Evolutionary conservation across 2,888 invertebrate species (phyloP).

Genomic region (Minunthozetes semirufus): DNA sequence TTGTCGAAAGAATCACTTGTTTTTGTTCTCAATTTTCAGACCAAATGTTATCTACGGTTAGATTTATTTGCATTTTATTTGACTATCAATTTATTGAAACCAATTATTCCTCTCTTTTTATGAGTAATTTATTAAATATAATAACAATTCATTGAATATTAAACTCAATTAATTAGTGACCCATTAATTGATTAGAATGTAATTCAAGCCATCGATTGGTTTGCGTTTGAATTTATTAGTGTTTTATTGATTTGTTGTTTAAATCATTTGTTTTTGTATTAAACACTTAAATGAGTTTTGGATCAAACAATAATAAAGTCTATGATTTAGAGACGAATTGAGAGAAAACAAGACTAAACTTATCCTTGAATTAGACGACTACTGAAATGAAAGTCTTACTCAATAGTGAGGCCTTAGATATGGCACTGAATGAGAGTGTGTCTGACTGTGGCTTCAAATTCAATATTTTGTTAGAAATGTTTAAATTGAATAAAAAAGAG

Average conservation of each 20-base stretch:
- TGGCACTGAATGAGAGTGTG: background rate
- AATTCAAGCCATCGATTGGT: too few relatives aligned
- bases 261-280: background rate
- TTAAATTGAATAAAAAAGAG: too few relatives aligned
- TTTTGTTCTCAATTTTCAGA: background rate
- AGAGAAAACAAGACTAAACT: conserved; percentile 1
- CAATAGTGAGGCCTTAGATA: conserved; percentile 6
- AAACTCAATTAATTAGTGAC: too few relatives aligned
- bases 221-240: too few relatives aligned
- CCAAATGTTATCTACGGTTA: conserved; percentile 5
- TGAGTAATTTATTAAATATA: too few relatives aligned
- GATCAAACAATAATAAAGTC: background rate
- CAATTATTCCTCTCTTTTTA: background rate
- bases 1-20: background rate
- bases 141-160: too few relatives aligned
- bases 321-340: background rate
- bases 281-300: background rate
- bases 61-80: background rate
- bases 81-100: too few relatives aligned
- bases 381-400: conserved; percentile 1
- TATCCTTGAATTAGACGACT: background rate
- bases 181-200: too few relatives aligned
- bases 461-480: too few relatives aligned
- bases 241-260: too few relatives aligned
- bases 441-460: background rate